Base-by-base conservation (phyloP, 2,113 vertebrate species). In the Indicator indicator region DNA sequence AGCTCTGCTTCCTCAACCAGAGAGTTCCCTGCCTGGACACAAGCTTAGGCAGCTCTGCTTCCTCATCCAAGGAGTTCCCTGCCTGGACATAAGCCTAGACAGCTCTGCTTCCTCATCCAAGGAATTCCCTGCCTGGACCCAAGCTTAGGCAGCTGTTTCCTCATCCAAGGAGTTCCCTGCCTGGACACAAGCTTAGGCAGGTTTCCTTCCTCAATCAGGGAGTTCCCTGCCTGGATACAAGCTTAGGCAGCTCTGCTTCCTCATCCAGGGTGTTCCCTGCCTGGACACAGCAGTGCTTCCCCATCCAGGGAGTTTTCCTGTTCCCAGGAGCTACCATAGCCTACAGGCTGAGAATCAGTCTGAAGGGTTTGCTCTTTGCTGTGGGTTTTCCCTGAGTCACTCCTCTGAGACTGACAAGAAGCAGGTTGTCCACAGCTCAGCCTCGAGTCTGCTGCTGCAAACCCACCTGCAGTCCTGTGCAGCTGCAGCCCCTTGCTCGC, bases 381-480 rank as follows among this genome's bases (percentile, higher is more conserved):
- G 38, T 58, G 67, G 14, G 40, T 82, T 86, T 82, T 54, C 50
- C 63, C 70, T 19, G 48, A 68, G 10, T 82, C 38, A 78, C 33
- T 32, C 50, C 54, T 72, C 65, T 38, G 70, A 71, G 84, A 11
- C 2, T 36, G 62, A 32, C 58, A 32, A 21, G 46, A 63, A 42
- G 46, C 44, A 5, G 17, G 20, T 52, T 88, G 11, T 23, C 58
- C 59, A 50, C 52, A 36, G 33, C 32, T 81, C 11, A 72, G 79
- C 68, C 55, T 38, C 26, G 70, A 77, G 69, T 36, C 79, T 86
- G 52, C 46, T 74, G 62, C 89, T 3, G 1, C 38, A 74, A 3
- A 12, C 55, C 46, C 2, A 0, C 6, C 0, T 14, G 60, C 36
- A 73, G n/a, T 20, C 68, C 64, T 1, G 1, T 21, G 14, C 32